Percentiles rank a stretch among this genome's conserved stretches.
Evolutionary conservation across 2,797 vertebrate species (phyloP).

Genomic region (Platyrinchus mystaceus): DNA sequence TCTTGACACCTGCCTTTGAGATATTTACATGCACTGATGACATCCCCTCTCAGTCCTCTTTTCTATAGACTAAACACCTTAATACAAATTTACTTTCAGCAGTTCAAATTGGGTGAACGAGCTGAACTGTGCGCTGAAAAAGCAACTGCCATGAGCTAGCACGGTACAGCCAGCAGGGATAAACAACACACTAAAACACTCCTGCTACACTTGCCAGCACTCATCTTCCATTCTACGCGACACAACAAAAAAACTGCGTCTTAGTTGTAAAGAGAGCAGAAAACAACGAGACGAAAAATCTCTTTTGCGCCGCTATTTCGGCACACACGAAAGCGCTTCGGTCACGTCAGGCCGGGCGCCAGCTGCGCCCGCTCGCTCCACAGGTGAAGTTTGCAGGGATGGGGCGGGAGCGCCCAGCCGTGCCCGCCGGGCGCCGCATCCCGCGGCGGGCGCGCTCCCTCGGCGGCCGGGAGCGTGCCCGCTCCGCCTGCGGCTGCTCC

Average conservation of each 20-base stretch:
- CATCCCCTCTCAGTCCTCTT: background rate
- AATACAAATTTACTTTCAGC: background rate
- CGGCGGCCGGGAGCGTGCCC: background rate
- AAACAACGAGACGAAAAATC: accelerated
- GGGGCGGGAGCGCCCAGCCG: background rate
- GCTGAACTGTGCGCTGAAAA: accelerated
- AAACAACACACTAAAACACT: background rate
- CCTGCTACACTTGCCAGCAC: background rate
- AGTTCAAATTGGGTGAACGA: background rate
- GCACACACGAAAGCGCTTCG: accelerated
- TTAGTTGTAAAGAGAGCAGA: accelerated
- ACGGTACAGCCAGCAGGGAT: background rate
- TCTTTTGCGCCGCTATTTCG: accelerated
- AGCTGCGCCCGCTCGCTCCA: background rate
- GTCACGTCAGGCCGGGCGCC: accelerated
- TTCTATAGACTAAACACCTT: background rate
- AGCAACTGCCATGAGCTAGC: background rate
- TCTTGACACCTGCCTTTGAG: background rate
- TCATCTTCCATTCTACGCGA: background rate
- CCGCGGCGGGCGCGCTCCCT: background rate
- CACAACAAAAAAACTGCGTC: background rate
- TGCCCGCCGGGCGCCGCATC: background rate
- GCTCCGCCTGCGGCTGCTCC: background rate
- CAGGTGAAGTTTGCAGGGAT: background rate
- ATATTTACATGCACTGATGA: background rate